Evolutionary conservation across 2,888 invertebrate genomes (phyloP).

Genomic region (Autographa pulchrina): DNA sequence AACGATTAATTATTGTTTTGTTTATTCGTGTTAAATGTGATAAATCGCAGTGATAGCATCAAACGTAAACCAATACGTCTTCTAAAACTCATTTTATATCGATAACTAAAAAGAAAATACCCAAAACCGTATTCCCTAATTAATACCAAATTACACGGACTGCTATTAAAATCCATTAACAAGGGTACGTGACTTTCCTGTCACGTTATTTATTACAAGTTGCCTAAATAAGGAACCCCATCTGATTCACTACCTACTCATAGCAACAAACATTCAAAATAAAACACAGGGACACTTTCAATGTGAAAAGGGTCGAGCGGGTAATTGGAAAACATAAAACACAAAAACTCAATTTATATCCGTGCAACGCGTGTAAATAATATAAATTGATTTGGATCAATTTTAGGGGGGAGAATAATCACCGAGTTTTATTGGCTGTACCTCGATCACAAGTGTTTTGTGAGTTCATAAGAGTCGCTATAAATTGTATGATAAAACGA

Average conservation of each 20-base stretch:
- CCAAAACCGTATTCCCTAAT: neutral
- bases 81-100: conserved; percentile 15
- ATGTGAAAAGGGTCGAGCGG: conserved; percentile 63
- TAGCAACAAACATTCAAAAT: conserved; percentile 58
- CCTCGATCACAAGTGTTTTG: conserved; percentile 70
- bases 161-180: conserved; percentile 37
- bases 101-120: conserved; percentile 20
- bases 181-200: conserved; percentile 27
- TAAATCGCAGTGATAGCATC: too few species aligned
- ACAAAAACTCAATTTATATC: conserved; percentile 74
- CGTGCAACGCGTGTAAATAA: conserved; percentile 66
- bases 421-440: conserved; percentile 70
- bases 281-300: conserved; percentile 60
- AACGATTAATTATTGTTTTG: too few species aligned
- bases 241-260: conserved; percentile 50
- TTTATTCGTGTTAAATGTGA: too few species aligned
- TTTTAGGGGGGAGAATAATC: conserved; percentile 74
- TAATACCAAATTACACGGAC: conserved; percentile 29
- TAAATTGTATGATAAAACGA: conserved; percentile 70
- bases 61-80: conserved; percentile 16
- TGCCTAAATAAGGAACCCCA: conserved; percentile 35
- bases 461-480: conserved; percentile 76
- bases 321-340: conserved; percentile 73
- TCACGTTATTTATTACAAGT: conserved; percentile 42
- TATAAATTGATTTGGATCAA: conserved; percentile 77